Evolutionary conservation across 1,140 invertebrate genomes (phyloP).

Genomic region (Arion vulgaris): DNA sequence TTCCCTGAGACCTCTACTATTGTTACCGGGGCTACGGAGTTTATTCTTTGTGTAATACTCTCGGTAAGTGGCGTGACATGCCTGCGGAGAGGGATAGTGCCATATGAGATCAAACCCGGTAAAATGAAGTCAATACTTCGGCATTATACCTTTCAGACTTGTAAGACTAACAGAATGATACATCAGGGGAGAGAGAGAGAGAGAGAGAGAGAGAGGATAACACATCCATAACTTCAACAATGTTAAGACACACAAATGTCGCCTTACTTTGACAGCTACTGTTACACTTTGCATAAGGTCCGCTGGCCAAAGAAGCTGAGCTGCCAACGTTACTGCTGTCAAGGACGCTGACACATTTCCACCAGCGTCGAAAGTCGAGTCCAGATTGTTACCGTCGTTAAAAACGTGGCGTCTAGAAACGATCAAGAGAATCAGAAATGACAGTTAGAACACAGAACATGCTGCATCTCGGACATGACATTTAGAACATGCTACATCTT

Average conservation of each 20-base stretch:
- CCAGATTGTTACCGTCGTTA: constrained; percentile 62
- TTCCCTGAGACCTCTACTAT: no score
- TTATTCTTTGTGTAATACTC: no score
- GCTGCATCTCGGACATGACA: no score
- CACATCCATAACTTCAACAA: background rate
- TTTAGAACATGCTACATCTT: no score
- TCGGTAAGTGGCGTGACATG: no score
- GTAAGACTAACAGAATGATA: background rate
- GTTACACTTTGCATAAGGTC: constrained; percentile 62
- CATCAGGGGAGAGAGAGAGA: no score
- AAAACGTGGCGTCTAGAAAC: constrained; percentile 52
- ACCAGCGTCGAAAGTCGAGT: constrained; percentile 70
- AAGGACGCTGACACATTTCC: constrained; percentile 60
- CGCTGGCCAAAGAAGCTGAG: constrained; percentile 62
- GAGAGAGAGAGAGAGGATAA: background rate
- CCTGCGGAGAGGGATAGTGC: no score
- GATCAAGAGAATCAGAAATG: no score
- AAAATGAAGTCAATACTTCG: no score
- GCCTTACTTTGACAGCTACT: constrained; percentile 56
- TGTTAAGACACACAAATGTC: no score
- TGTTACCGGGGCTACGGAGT: no score
- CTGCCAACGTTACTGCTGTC: constrained; percentile 59
- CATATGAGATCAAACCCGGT: no score
- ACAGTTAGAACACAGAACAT: background rate
- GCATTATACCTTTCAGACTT: background rate